Evolutionary conservation across 2,797 vertebrate genomes (phyloP), one percentile per base, ranked within the genome.

Genomic region (Sebastiscus albofasciatus): DNA sequence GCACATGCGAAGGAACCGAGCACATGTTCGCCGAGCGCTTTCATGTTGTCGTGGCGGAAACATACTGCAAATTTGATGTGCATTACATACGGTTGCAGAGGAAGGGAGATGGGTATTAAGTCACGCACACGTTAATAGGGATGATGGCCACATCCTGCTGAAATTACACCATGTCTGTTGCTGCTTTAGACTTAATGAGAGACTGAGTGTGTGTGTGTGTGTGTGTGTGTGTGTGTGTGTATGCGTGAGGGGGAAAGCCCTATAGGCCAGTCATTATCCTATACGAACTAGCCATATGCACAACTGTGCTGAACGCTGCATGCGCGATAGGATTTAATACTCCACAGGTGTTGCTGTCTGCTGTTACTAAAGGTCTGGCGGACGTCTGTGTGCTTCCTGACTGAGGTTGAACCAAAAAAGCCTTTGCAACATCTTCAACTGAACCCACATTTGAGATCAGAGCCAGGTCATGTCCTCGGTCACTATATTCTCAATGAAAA

Each of bases 101-200:
- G 83, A 90, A 81, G 55, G 56, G 87, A 92, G 86, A 91, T 86
- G 87, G 79, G 82, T 84, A 92, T 92, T 87, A 92, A 92, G 93
- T 93, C 92, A 92, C 77, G 81, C 86, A 91, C 88, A 86, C 6
- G 80, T 91, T 93, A 91, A 94, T 86, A 84, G 76, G 77, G 84
- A 91, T 85, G 87, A 91, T 84, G 84, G 87, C 88, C 92, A 93
- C 90, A 94, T 94, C 93, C 92, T 94, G 92, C 71, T 88, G 86
- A 92, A 94, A 93, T 93, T 94, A 92, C 83, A 93, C 83, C 88
- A 83, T 83, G 89, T 90, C 92, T 93, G 85, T 83, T 91, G 88
- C 81, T 92, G 89, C 88, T 94, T 90, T 91, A 81, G 75, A 90
- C 81, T 83, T 92, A 93, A 93, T 90, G 85, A 93, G 83, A 91